Evolutionary conservation across 2,797 vertebrate species (phyloP).

Genomic region (Anguilla megastoma): DNA sequence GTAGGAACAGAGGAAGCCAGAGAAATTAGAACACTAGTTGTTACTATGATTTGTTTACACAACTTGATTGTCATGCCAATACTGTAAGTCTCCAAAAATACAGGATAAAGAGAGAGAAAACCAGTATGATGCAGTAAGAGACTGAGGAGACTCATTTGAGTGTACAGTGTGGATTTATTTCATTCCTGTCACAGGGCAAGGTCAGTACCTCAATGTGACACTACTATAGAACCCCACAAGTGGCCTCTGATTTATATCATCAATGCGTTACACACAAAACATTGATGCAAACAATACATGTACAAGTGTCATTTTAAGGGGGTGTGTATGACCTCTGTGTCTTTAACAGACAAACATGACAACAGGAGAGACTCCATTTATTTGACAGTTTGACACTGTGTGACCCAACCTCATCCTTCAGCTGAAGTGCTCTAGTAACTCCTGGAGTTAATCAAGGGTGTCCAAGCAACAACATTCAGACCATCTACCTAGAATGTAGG

Average conservation of each 20-base stretch:
- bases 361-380: not conserved
- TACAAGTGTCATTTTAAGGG: not conserved
- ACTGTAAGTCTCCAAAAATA: not conserved
- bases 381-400: not conserved
- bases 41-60: not conserved
- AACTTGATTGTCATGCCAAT: not conserved
- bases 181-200: not conserved
- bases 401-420: not conserved
- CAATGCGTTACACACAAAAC: not conserved
- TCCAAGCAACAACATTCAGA: not conserved
- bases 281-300: not conserved
- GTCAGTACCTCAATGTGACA: not conserved
- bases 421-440: not conserved
- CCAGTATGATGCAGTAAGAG: not conserved
- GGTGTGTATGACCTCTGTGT: not conserved
- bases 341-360: not conserved
- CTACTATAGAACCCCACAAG: not conserved
- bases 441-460: constrained; percentile 3
- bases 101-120: not conserved
- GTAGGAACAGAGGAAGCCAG: not conserved
- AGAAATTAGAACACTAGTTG: not conserved
- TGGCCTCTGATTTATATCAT: constrained; percentile 1
- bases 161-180: not conserved
- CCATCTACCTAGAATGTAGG: not conserved
- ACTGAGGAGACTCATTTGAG: constrained; percentile 2